These are phyloP conservation scores for Melanotaenia boesemani DNA, from an alignment of 2,797 vertebrate genomes.

Conservation along the genomic window DNA sequence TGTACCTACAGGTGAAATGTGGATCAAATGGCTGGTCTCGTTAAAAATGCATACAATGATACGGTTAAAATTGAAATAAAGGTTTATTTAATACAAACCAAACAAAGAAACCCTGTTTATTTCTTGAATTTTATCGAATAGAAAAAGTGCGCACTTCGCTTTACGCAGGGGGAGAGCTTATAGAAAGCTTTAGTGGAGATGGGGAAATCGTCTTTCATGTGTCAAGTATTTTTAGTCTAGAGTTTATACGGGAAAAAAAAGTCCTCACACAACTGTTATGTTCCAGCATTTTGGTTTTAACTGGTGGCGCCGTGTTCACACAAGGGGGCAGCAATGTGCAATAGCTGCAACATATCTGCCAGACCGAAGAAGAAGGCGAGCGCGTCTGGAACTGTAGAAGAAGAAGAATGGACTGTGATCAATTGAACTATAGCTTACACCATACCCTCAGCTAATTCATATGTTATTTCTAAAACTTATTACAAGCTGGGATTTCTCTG, in stretches of 20 bases:
- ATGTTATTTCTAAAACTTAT: not conserved
- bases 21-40: not conserved
- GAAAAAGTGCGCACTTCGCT: not conserved
- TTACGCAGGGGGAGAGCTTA: not conserved
- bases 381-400: constrained; percentile 3
- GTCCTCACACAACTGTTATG: not conserved
- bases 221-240: not conserved
- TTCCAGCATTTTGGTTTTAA: not conserved
- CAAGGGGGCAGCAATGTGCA: constrained; percentile 5
- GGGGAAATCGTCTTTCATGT: not conserved
- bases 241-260: not conserved
- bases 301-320: not conserved
- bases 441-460: fast-evolving
- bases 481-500: not conserved
- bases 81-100: not conserved
- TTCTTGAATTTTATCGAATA: not conserved
- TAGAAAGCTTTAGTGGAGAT: not conserved
- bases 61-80: not conserved
- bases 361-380: not conserved
- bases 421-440: not conserved
- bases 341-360: not conserved
- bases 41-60: not conserved
- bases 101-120: not conserved
- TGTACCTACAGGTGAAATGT: constrained; percentile 33
- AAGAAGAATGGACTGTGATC: constrained; percentile 15